These are phyloP conservation scores for Lucinisca nassula DNA, from an alignment of 2,888 invertebrate species.

Conservation along the genomic window DNA sequence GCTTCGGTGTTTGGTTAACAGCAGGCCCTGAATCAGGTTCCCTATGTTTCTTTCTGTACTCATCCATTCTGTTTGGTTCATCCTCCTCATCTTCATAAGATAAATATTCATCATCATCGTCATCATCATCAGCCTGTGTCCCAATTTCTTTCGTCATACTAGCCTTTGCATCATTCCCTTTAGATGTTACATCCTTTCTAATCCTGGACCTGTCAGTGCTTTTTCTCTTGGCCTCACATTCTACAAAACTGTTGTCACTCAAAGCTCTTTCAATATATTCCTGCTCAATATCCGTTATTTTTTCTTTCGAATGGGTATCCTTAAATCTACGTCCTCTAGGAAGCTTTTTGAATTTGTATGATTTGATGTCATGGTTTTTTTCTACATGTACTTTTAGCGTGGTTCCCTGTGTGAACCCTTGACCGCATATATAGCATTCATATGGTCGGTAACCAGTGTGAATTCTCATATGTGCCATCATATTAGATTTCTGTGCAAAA, in stretches of 20 bases:
- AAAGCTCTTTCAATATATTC: neutral
- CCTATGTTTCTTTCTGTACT: neutral
- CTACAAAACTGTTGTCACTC: neutral
- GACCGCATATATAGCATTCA: neutral
- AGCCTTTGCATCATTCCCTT: neutral
- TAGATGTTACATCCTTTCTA: neutral
- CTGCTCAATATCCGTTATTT: neutral
- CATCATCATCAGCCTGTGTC: neutral
- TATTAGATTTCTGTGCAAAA: neutral
- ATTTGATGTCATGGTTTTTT: neutral
- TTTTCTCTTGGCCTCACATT: neutral
- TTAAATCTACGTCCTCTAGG: neutral
- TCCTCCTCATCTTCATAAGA: neutral
- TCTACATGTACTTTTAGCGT: neutral
- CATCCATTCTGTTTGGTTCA: neutral
- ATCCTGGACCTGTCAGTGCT: neutral
- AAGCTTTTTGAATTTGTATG: neutral
- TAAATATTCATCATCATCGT: neutral
- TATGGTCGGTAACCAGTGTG: neutral
- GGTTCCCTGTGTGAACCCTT: neutral
- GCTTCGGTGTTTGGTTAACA: neutral
- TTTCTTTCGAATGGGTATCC: neutral
- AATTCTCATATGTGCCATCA: neutral
- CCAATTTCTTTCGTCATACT: neutral
- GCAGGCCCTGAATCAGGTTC: neutral